Base-by-base conservation (phyloP, 2,888 invertebrate species). In the Orthosia gracilis region DNA sequence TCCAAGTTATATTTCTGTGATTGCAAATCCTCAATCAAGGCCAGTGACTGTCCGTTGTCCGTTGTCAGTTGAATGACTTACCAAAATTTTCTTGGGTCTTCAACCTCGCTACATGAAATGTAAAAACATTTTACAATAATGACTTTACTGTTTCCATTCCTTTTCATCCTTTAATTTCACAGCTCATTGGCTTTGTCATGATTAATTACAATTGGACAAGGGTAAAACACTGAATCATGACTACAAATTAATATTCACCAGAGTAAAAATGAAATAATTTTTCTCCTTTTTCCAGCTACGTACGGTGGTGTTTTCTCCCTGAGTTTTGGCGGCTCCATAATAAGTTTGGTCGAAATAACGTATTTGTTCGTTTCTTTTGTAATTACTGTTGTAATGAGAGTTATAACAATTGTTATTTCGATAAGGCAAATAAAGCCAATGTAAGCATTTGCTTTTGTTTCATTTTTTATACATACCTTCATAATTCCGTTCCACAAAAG, bases 291-390 rank as follows among this genome's bases (percentile, higher is more conserved):
- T 69, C 52, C 47, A 69, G 96, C 94, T 0, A 95, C 94, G 0
- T 95, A 95, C 66, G 96, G 96, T 18, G 95, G 96, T 2, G 89
- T 96, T 0, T 92, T 96, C 54, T 94, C 95, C 0, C 84, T 96
- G 0, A 92, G 92, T 69, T 93, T 95, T 69, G 96, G 96, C 0
- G 94, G 92, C 0, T 96, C 96, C 0, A 83, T 95, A 18, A 87
- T 95, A 5, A 95, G 94, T 3, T n/a, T 94, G 4, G 86, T 91
- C 2, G 96, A 96, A 80, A 65, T 95, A 9, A 52, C 85, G 3
- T 94, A 92, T 84, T 85, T 94, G 61, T 64, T 92, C 0, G 2
- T 88, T 11, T 86, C 87, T 2, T 81, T 78, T 72, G 40, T 83
- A n/a, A 66, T 84, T 15, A 70, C 75, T 17, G 40, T 67, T 62